Percentiles rank a stretch among this genome's conserved stretches.
phyloP scores from a whole-genome alignment of 2,888 invertebrate genomes.

The Linyphia triangularis region DNA sequence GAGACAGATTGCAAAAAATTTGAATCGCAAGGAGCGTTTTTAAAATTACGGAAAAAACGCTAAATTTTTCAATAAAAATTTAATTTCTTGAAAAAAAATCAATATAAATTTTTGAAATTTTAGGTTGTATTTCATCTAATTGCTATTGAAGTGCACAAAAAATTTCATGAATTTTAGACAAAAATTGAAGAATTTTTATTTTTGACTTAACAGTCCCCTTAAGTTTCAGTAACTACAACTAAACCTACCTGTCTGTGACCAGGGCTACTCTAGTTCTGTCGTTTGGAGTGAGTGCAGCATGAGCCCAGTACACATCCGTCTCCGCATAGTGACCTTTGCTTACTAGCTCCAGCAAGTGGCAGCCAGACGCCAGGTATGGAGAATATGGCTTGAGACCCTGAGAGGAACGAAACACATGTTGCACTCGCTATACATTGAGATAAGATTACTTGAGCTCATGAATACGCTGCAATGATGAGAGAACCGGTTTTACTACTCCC shows the following conservation, averaged over 20 bases:
- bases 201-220: not conserved
- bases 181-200: too few species aligned
- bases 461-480: too few species aligned
- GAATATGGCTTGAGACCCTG: conserved; percentile 88
- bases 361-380: conserved; percentile 86
- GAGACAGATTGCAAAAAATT: too few species aligned
- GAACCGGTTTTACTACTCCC: too few species aligned
- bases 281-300: conserved; percentile 84
- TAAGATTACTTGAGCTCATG: not conserved
- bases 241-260: conserved; percentile 85
- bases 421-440: not conserved
- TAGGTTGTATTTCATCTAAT: too few species aligned
- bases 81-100: too few species aligned
- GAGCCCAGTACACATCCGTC: conserved; percentile 86
- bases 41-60: too few species aligned
- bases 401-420: not conserved
- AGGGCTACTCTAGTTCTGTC: conserved; percentile 85
- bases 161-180: too few species aligned
- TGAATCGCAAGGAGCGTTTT: too few species aligned
- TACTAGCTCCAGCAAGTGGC: conserved; percentile 84
- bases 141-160: too few species aligned
- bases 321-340: conserved; percentile 85
- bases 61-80: too few species aligned
- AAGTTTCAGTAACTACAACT: not conserved
- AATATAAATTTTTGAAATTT: too few species aligned